Percentiles rank a stretch among this genome's conserved stretches.
Evolutionary conservation across 2,797 vertebrate species (phyloP).

Genomic region (Manis pentadactyla): DNA sequence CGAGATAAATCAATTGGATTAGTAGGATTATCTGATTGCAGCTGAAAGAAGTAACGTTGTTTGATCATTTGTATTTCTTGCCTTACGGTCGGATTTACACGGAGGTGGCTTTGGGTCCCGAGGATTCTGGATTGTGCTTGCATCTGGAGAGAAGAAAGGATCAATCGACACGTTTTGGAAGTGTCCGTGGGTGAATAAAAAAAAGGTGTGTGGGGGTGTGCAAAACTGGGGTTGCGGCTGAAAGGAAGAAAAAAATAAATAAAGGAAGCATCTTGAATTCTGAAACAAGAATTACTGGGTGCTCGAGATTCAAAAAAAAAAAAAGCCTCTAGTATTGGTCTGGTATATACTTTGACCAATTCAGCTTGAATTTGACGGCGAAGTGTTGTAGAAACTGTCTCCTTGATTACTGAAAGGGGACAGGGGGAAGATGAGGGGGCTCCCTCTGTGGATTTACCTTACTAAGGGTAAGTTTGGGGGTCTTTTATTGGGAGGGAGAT

Average conservation of each 20-base stretch:
- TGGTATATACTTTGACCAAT: conserved; percentile 87
- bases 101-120: conserved; percentile 85
- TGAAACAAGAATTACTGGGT: conserved; percentile 75
- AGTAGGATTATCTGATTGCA: conserved; percentile 90
- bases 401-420: conserved; percentile 47
- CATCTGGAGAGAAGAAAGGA: conserved; percentile 76
- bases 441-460: neutral
- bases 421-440: conserved; percentile 41
- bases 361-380: conserved; percentile 57
- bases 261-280: conserved; percentile 73
- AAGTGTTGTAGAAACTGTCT: conserved; percentile 62
- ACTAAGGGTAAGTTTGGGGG: conserved; percentile 74
- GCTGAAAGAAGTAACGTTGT: conserved; percentile 87
- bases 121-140: conserved; percentile 83
- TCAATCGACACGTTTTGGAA: conserved; percentile 85
- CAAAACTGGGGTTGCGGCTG: conserved; percentile 69
- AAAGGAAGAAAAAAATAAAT: conserved; percentile 63
- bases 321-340: conserved; percentile 73
- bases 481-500: conserved; percentile 15
- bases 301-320: conserved; percentile 64
- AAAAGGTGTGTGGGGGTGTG: neutral
- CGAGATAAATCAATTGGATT: conserved; percentile 91
- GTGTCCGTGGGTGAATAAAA: conserved; percentile 83
- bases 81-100: conserved; percentile 89
- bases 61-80: conserved; percentile 87